Evolutionary conservation across 1,140 invertebrate species (phyloP).

Genomic region (Conus betulinus): DNA sequence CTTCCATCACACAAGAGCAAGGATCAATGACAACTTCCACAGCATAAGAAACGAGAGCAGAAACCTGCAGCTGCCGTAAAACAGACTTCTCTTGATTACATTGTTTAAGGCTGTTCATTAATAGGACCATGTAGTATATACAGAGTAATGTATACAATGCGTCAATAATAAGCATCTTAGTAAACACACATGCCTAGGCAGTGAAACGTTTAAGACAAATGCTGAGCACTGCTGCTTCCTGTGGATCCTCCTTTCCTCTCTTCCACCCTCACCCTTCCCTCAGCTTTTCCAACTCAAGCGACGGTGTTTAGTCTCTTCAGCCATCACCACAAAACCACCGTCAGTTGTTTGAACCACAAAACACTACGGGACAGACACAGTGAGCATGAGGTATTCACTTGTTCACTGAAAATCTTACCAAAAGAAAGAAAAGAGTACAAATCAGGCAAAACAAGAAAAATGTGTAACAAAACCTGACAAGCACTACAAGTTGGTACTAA

Average conservation of each 20-base stretch:
- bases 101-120: background rate
- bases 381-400: background rate
- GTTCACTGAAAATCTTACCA: background rate
- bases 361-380: background rate
- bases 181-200: background rate
- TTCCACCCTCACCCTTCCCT: too few species aligned
- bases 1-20: background rate
- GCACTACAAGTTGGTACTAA: background rate
- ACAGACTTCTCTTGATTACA: constrained; percentile 7
- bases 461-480: background rate
- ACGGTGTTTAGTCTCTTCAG: too few species aligned
- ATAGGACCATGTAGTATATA: background rate
- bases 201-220: background rate
- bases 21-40: background rate
- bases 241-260: too few species aligned
- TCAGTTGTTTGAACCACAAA: too few species aligned
- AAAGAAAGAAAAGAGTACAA: background rate
- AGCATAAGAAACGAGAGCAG: background rate
- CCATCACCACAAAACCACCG: too few species aligned
- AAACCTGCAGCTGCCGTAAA: constrained; percentile 6
- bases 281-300: too few species aligned
- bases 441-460: background rate
- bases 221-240: background rate
- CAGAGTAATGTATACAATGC: background rate
- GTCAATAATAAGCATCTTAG: background rate